A percentile compares a stretch with the other conserved stretches of the same genome.
Conservation (phyloP, 2,113 vertebrate genomes). For the Sterrhoptilus dennistouni region DNA sequence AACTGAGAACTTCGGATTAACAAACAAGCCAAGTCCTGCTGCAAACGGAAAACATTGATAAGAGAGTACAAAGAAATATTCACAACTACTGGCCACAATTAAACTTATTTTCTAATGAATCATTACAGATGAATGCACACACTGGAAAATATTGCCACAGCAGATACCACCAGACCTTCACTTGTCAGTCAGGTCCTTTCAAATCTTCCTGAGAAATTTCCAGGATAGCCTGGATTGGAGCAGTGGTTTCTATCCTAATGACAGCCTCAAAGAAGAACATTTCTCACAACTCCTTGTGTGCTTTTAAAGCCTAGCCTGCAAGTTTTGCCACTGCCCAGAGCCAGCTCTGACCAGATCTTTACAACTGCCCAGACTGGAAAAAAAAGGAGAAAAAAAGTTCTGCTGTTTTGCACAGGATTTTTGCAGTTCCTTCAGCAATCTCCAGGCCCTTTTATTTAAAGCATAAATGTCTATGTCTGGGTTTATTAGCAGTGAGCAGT, state of each 20-base stretch:
- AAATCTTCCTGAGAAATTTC: constrained; percentile 25
- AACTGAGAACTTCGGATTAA: constrained; percentile 49
- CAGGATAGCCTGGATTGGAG: not conserved
- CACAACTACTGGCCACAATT: constrained; percentile 57
- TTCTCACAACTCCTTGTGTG: not conserved
- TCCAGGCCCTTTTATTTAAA: not conserved
- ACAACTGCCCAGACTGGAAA: not conserved
- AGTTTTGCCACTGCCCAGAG: not conserved
- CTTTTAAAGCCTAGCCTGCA: not conserved
- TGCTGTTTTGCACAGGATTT: not conserved
- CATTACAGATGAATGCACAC: not conserved
- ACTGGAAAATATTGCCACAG: not conserved
- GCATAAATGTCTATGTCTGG: not conserved
- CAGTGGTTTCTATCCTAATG: not conserved
- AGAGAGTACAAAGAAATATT: constrained; percentile 65
- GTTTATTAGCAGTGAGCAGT: not conserved
- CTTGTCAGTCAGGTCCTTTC: not conserved
- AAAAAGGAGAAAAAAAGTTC: not conserved
- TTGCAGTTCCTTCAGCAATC: constrained; percentile 20
- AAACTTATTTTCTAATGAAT: constrained; percentile 49
- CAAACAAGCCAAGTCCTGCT: constrained; percentile 55
- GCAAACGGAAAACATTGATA: constrained; percentile 68
- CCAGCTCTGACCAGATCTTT: not conserved
- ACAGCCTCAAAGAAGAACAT: not conserved
- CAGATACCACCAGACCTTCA: constrained; percentile 22